These are phyloP conservation scores for Drosophila ficusphila DNA, from an alignment of 1,140 invertebrate genomes.

Conservation along the genomic window DNA sequence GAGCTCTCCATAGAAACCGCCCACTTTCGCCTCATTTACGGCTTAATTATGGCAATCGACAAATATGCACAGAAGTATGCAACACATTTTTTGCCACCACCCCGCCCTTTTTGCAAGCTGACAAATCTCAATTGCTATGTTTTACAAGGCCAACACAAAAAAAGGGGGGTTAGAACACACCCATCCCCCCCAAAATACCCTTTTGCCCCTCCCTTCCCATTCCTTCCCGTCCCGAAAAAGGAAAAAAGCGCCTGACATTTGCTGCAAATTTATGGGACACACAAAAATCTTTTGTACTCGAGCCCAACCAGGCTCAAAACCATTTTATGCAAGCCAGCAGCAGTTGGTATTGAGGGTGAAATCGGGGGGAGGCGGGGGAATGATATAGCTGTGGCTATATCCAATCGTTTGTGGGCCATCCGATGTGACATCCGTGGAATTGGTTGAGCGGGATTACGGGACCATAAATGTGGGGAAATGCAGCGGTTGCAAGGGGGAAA, in stretches of 20 bases:
- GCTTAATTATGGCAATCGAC: constrained; percentile 78
- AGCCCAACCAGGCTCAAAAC: constrained; percentile 24
- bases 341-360: too few species aligned
- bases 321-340: constrained; percentile 40
- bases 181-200: neutral
- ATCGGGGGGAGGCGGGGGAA: too few species aligned
- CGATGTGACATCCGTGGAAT: constrained; percentile 43
- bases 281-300: constrained; percentile 62
- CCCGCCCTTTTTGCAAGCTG: neutral
- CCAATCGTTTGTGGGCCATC: constrained; percentile 65
- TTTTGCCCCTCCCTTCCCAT: too few species aligned
- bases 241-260: constrained; percentile 67
- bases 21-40: constrained; percentile 60
- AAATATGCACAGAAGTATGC: constrained; percentile 74
- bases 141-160: constrained; percentile 42
- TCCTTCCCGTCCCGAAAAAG: neutral
- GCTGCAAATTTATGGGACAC: constrained; percentile 72
- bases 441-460: constrained; percentile 3
- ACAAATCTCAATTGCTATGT: constrained; percentile 57
- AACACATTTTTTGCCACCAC: constrained; percentile 49
- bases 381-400: neutral
- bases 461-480: neutral
- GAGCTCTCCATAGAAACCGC: too few species aligned
- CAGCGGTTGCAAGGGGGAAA: constrained; percentile 25
- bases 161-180: neutral